Evolutionary conservation across 2,888 invertebrate genomes (phyloP).

Genomic region (Eupsilia transversa): DNA sequence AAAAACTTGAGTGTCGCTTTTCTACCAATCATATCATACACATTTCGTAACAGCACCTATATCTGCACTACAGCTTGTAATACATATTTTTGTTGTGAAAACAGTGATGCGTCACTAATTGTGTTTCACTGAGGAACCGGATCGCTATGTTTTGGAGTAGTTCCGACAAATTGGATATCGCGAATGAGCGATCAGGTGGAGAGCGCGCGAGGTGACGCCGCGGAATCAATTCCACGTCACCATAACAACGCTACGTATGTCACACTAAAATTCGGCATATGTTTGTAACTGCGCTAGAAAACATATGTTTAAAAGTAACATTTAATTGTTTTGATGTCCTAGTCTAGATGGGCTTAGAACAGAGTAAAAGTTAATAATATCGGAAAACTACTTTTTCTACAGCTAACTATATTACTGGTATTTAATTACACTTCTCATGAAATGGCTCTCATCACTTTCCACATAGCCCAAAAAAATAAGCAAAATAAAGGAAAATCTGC

Average conservation of each 20-base stretch:
- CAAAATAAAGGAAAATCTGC: not conserved
- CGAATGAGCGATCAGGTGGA: conserved; percentile 52
- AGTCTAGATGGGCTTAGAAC: not conserved
- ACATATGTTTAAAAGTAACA: not conserved
- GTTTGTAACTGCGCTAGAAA: not conserved
- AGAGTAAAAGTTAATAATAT: not conserved
- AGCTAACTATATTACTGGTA: not conserved
- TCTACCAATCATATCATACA: not conserved
- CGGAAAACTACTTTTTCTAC: not conserved
- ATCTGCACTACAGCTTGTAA: not conserved
- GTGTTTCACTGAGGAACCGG: conserved; percentile 46
- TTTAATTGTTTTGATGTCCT: not conserved
- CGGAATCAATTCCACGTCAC: conserved; percentile 59
- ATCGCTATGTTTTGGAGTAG: conserved; percentile 55
- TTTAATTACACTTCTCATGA: not conserved
- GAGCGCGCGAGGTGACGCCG: conserved; percentile 43
- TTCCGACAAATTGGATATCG: conserved; percentile 61
- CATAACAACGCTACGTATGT: conserved; percentile 33
- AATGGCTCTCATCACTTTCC: not conserved
- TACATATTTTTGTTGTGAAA: conserved; percentile 4
- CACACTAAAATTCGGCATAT: conserved; percentile 5
- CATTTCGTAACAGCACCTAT: not conserved
- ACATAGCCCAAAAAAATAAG: not conserved
- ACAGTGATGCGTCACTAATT: conserved; percentile 40
- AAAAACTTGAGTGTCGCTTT: not conserved